Base-by-base conservation (phyloP, 2,888 invertebrate species). In the Pachliopta kotzebuea region DNA sequence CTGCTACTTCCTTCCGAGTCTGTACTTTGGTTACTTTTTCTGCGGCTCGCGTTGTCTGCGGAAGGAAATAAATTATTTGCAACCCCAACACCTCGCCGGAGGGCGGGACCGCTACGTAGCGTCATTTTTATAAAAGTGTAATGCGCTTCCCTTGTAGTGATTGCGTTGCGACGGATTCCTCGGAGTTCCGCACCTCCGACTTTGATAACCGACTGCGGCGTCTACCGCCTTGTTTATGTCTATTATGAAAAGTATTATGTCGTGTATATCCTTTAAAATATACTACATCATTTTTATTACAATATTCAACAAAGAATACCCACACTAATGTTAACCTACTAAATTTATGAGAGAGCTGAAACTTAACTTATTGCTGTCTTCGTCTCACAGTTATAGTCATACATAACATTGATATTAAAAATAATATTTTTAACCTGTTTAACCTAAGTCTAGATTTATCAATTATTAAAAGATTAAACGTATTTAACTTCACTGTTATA, bases 81-180 rank as follows among this genome's bases (percentile, higher is more conserved):
- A 75, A 80, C 86, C 86, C 87, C 79, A 86, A 87, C 90, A 89
- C 88, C 89, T 89, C 82, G 85, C 81, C 74, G 74, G 78, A 76
- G 84, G 83, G 81, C 74, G 75, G 76, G 72, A 71, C 71, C 71
- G 73, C 75, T 79, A 71, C 88, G 90, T 88, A 84, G 88, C 87
- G 83, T 89, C 88, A 90, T 90, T 89, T 90, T 89, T 89, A 89
- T 90, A 84, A 90, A 89, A 90, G 82, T 85, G 83, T 89, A 90
- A 88, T 88, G 87, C 79, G 82, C 81, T 85, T 87, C 83, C 76
- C 81, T 83, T 84, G 85, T 84, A 84, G 80, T 86, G 86, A 89
- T 89, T 89, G 85, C 83, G 74, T 79, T 76, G 63, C 62, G 63
- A 65, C 67, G 60, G 59, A 63, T 55, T 63, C 53, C 63, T 62